Evolutionary conservation across 2,797 vertebrate species (phyloP).

Genomic region (Moxostoma hubbsi): DNA sequence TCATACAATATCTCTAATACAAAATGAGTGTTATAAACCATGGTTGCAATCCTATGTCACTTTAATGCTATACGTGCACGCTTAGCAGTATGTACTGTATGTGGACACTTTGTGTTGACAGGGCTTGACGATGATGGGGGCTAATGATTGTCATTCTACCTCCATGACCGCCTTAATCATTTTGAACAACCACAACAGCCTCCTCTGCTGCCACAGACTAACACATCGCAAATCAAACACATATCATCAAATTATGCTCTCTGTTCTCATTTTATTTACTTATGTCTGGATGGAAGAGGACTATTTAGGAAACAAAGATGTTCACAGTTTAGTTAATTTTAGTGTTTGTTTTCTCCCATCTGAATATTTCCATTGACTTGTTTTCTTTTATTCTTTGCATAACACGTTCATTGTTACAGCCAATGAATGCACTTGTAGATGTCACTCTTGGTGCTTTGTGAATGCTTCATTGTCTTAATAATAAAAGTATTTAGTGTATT

Average conservation of each 20-base stretch:
- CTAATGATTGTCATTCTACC: constrained; percentile 75
- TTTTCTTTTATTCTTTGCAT: constrained; percentile 55
- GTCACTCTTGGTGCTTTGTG: constrained; percentile 85
- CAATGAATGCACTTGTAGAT: constrained; percentile 78
- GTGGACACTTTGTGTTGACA: constrained; percentile 69
- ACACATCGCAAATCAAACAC: constrained; percentile 63
- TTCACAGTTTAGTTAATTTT: constrained; percentile 73
- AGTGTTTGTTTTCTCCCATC: constrained; percentile 71
- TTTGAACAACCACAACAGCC: constrained; percentile 70
- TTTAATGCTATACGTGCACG: constrained; percentile 84
- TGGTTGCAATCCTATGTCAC: constrained; percentile 79
- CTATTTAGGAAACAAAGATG: constrained; percentile 73
- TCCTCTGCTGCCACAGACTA: constrained; percentile 63
- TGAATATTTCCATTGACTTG: constrained; percentile 51
- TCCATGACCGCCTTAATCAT: constrained; percentile 70
- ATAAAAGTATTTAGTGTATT: constrained; percentile 84
- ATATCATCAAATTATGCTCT: constrained; percentile 60
- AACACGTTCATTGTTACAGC: constrained; percentile 78
- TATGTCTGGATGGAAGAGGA: constrained; percentile 65
- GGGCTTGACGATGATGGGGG: constrained; percentile 78
- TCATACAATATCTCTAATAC: constrained; percentile 74
- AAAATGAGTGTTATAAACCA: constrained; percentile 79
- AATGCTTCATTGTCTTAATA: constrained; percentile 88
- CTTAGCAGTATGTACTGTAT: constrained; percentile 66
- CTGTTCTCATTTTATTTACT: constrained; percentile 52